Base-by-base conservation (phyloP, 2,888 invertebrate species). In the Euplagia quadripunctaria region DNA sequence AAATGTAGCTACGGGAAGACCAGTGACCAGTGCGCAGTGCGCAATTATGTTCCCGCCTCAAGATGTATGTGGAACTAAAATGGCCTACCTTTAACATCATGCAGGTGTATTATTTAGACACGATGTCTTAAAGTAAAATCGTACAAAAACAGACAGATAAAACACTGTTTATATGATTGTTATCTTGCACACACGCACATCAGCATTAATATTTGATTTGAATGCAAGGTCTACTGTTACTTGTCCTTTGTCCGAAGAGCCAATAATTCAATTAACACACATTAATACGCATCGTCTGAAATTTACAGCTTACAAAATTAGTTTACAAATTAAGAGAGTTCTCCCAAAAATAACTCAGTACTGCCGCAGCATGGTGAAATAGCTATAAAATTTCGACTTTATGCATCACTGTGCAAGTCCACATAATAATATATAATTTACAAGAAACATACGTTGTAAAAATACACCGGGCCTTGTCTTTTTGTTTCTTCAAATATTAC, bases 241-340 rank as follows among this genome's bases (percentile, higher is more conserved):
- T 31, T 31, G 31, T 31, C 31, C 31, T 31, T n/a, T 31, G 31
- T 31, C 31, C 31, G 31, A 31, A 31, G 31, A 2, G 31, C 31
- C 31, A 31, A 31, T 31, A 31, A 46, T 63, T 63, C 41, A 41
- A 63, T 63, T 41, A 63, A 63, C 63, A 63, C 63, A 63, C 41
- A 63, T 41, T 41, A 16, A 7, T 42, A 14, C 16, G 16, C 16
- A 41, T 42, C 41, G 41, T 41, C 41, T 41, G 63, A 41, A 77
- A 73, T 80, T 82, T 79, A 80, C 75, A 72, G 77, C 79, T 71
- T 68, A 74, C n/a, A 73, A 77, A 82, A 83, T 81, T 73, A 76
- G 72, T 82, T 74, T 70, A 76, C 81, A 81, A 31, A n/a, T n/a
- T n/a, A 79, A 75, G 82, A 78, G 78, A 64, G 73, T 82, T 78